A percentile compares a stretch with the other conserved stretches of the same genome.
phyloP scores from a whole-genome alignment of 2,113 vertebrate genomes.

The Lagopus muta region DNA sequence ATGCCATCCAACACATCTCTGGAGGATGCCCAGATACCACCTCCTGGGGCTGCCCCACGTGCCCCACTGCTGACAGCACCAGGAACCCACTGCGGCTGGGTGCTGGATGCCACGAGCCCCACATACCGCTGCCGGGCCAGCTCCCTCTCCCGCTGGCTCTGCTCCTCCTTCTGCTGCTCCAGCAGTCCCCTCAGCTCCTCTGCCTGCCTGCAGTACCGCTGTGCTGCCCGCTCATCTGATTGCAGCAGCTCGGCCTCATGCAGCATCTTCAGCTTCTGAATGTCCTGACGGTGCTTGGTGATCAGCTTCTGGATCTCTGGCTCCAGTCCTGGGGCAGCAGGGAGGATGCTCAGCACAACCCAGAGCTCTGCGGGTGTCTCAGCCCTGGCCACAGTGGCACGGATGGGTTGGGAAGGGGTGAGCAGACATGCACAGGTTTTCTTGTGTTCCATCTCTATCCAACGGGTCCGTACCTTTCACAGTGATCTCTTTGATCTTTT shows the following conservation, averaged over 20 bases:
- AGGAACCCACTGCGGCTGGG: neutral
- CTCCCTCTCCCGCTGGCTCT: constrained; percentile 86
- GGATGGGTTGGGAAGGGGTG: neutral
- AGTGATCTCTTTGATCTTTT: constrained; percentile 95
- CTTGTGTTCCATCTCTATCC: neutral
- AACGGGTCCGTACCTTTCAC: constrained; percentile 84
- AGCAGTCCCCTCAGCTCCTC: constrained; percentile 87
- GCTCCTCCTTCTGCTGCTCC: constrained; percentile 86
- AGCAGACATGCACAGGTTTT: fast-evolving
- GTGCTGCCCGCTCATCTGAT: constrained; percentile 84
- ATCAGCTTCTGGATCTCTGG: constrained; percentile 96
- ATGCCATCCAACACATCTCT: fast-evolving
- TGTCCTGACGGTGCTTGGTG: constrained; percentile 90
- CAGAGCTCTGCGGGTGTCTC: no score
- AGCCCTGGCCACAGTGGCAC: fast-evolving
- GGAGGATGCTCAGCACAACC: neutral
- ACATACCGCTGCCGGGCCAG: constrained; percentile 83
- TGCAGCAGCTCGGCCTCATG: constrained; percentile 91
- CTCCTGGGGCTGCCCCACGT: fast-evolving
- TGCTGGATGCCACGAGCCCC: neutral
- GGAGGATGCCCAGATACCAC: neutral
- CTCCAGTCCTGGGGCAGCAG: constrained; percentile 83
- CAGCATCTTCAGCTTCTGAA: constrained; percentile 86
- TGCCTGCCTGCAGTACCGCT: constrained; percentile 80
- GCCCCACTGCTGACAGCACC: fast-evolving